Conservation (phyloP, 2,888 invertebrate species). For the Argyresthia goedartella region DNA sequence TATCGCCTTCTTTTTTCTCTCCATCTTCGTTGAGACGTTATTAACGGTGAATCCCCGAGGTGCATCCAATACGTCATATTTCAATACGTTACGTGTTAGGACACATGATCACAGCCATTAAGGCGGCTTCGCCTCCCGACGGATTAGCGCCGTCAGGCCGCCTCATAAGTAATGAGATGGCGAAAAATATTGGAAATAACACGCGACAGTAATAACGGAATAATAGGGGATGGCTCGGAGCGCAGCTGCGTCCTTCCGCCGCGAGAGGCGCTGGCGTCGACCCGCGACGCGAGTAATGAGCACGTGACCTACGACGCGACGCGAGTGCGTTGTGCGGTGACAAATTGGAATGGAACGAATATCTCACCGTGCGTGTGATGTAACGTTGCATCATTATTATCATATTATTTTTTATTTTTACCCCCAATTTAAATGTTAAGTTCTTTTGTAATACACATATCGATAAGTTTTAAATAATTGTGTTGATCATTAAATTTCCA, state of each 20-base stretch:
- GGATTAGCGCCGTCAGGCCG: conserved; percentile 50
- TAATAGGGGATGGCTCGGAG: conserved; percentile 29
- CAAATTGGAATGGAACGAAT: conserved; percentile 4
- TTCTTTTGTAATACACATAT: too few species aligned
- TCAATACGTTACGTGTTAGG: conserved; percentile 60
- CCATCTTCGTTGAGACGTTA: conserved; percentile 23
- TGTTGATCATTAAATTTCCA: not conserved
- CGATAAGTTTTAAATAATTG: not conserved
- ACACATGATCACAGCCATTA: conserved; percentile 67
- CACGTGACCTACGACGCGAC: too few species aligned
- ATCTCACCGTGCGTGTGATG: not conserved
- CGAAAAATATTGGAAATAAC: conserved; percentile 61
- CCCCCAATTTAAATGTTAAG: not conserved
- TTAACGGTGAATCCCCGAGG: conserved; percentile 48
- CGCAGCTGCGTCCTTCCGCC: conserved; percentile 36
- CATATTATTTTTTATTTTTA: not conserved
- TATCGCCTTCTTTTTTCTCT: conserved; percentile 11
- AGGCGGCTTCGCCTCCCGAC: conserved; percentile 46
- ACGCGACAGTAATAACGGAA: conserved; percentile 51
- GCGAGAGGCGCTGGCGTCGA: not conserved
- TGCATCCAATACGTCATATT: conserved; percentile 61
- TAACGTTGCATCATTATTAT: not conserved
- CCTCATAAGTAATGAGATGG: conserved; percentile 59
- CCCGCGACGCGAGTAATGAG: not conserved
- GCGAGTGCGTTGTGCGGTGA: too few species aligned